Evolutionary conservation across 1,140 invertebrate species (phyloP).

Genomic region (Temnothorax curvispinosus): DNA sequence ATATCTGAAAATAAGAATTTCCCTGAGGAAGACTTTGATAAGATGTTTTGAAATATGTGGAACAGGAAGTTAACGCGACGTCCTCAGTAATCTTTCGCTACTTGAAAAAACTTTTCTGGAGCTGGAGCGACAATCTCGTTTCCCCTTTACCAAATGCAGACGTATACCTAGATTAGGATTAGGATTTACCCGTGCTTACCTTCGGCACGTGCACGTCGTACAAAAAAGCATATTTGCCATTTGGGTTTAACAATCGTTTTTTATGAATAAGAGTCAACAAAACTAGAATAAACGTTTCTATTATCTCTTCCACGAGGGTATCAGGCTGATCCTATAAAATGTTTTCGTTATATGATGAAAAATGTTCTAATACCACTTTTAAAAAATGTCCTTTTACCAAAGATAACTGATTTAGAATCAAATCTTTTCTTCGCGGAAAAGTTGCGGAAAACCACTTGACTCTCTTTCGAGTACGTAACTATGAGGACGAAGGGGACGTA

Average conservation of each 20-base stretch:
- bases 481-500: not conserved
- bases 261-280: slow-evolving; percentile 82
- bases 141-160: slow-evolving; percentile 11
- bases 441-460: not conserved
- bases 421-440: not conserved
- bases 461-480: not conserved
- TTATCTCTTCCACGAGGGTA: slow-evolving; percentile 81
- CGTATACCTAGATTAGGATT: not conserved
- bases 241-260: slow-evolving; percentile 73
- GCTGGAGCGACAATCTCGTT: not conserved
- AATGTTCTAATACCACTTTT: not conserved
- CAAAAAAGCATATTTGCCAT: slow-evolving; percentile 70
- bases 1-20: not conserved
- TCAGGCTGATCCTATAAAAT: slow-evolving; percentile 78
- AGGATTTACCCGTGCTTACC: slow-evolving; percentile 73
- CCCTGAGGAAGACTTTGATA: not conserved
- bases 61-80: not conserved
- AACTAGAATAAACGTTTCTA: slow-evolving; percentile 83
- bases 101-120: not conserved
- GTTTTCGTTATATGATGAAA: not conserved
- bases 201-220: slow-evolving; percentile 72
- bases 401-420: not conserved
- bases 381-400: not conserved
- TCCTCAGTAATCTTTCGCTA: not conserved
- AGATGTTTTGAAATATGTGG: not conserved